phyloP scores from a whole-genome alignment of 2,113 vertebrate genomes.

The Mesitornis unicolor region DNA sequence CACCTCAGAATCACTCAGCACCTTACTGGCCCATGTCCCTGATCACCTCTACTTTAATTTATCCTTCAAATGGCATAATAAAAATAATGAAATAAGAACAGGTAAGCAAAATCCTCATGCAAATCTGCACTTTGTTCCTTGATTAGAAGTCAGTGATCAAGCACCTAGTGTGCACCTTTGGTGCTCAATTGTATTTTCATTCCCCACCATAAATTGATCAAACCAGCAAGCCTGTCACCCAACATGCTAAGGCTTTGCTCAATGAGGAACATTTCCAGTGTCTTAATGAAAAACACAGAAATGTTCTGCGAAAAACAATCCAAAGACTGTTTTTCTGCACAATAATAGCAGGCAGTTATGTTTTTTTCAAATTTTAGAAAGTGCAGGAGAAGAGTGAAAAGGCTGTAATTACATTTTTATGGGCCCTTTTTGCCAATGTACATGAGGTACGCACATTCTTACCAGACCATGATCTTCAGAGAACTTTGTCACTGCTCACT shows the following conservation, averaged over 20 bases:
- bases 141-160: not conserved
- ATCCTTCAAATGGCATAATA: not conserved
- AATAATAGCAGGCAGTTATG: not conserved
- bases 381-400: not conserved
- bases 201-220: not conserved
- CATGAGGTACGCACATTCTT: not conserved
- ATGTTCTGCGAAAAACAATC: not conserved
- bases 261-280: not conserved
- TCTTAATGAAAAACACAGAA: not conserved
- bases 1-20: not conserved
- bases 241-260: not conserved
- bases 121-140: conserved; percentile 27
- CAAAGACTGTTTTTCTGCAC: not conserved
- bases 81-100: not conserved
- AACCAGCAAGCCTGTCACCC: not conserved
- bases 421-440: not conserved
- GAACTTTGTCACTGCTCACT: not conserved
- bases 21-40: not conserved
- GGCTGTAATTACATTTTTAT: not conserved
- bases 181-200: not conserved
- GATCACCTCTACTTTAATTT: not conserved
- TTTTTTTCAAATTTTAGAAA: not conserved
- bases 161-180: not conserved
- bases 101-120: not conserved
- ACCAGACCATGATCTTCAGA: not conserved